Conservation (phyloP, 1,140 invertebrate species). For the Drosophila nigromelanica region DNA sequence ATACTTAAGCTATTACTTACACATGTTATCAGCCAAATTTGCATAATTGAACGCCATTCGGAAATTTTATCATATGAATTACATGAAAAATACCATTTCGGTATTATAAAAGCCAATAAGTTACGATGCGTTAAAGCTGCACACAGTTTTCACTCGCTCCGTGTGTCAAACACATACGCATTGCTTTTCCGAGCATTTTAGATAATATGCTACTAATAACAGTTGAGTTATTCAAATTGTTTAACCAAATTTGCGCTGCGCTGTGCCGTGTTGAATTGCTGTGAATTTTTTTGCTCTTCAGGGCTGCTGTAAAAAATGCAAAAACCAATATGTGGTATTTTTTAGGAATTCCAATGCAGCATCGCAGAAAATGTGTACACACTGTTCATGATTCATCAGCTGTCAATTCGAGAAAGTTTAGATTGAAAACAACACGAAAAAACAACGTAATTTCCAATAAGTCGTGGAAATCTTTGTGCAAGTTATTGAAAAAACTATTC, state of each 20-base stretch:
- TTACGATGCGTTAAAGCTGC: constrained; percentile 24
- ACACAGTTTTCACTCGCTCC: constrained; percentile 3
- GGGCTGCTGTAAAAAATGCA: constrained; percentile 18
- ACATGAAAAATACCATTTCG: constrained; percentile 27
- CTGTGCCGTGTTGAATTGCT: constrained; percentile 1
- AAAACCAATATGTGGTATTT: constrained; percentile 30
- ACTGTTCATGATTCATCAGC: constrained; percentile 72
- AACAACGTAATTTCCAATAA: constrained; percentile 46
- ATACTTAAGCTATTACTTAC: constrained; percentile 51
- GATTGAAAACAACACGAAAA: constrained; percentile 55
- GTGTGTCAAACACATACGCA: constrained; percentile 6
- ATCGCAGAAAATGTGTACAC: constrained; percentile 15
- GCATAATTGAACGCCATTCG: constrained; percentile 66
- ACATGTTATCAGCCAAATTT: constrained; percentile 70
- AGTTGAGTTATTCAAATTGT: not conserved
- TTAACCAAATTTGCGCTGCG: constrained; percentile 12
- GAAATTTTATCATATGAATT: constrained; percentile 23
- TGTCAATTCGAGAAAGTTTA: constrained; percentile 59
- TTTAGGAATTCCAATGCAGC: constrained; percentile 6
- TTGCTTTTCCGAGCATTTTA: constrained; percentile 28
- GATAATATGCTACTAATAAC: constrained; percentile 9
- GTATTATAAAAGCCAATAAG: constrained; percentile 21
- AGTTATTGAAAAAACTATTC: constrained; percentile 25
- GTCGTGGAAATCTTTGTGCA: constrained; percentile 35
- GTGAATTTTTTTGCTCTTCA: constrained; percentile 8